Base-by-base conservation (phyloP, 2,888 invertebrate genomes). In the Pseudoips prasinana region DNA sequence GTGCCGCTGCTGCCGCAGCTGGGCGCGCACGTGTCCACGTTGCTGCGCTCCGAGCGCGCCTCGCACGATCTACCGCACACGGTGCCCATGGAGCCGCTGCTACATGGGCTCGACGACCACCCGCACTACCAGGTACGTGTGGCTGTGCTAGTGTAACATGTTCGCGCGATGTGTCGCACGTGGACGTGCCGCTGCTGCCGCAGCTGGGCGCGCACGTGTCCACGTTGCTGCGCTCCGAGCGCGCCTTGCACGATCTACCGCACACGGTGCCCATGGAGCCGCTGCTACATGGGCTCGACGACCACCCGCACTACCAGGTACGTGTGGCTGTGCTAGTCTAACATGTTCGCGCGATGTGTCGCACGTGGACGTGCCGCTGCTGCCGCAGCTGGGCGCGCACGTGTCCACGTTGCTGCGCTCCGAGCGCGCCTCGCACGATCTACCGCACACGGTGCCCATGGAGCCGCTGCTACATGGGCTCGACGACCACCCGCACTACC, bases 351-450 rank as follows among this genome's bases (percentile, higher is more conserved):
- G n/a, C n/a, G n/a, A n/a, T 22, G 22, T 71, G 7, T 35, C 73
- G 10, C 38, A 42, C 0, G 17, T 77, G 64, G 82, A 79, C 32
- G 89, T 91, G 75, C 88, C 90, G 8, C 90, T 89, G 89, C 75
- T 92, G 81, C 93, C 93, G 37, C 92, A 92, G 65, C 73, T 93
- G 59, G 90, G 90, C 26, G 92, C 92, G 64, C 92, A 58, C 19
- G 69, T 65, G 27, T 41, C 64, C 22, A 46, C 68, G 23, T 46
- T 72, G 33, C 45, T 64, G 33, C 51, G 45, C 24, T 54, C 56
- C 50, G 54, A 53, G 36, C 69, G 73, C 33, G 69, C 63, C 0
- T 57, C 76, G 9, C 68, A 63, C 11, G 71, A 74, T 27, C 71
- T 67, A 14, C 32, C 71, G 42, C 53, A 57, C 35, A 20, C 42